Percentiles rank a stretch among this genome's conserved stretches.
These are phyloP conservation scores for Tenebrio molitor DNA, from an alignment of 1,140 invertebrate species.

Conservation along the genomic window DNA sequence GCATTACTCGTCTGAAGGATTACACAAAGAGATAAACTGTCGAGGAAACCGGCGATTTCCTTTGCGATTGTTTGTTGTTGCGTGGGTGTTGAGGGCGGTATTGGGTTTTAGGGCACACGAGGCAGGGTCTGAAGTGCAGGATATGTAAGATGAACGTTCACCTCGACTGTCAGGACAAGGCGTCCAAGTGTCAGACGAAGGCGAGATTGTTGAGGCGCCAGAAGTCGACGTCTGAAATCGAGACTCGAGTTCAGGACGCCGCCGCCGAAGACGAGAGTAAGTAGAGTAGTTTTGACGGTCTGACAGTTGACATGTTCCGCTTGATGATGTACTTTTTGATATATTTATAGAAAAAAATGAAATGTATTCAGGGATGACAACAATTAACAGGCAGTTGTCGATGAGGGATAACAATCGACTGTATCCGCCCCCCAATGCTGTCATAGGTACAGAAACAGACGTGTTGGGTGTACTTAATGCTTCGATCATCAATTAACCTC, in stretches of 20 bases:
- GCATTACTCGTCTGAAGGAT: no score
- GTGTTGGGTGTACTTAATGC: slow-evolving; percentile 32
- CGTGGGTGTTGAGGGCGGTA: no score
- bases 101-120: slow-evolving; percentile 93
- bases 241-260: slow-evolving; percentile 73
- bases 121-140: slow-evolving; percentile 91
- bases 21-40: no score
- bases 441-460: slow-evolving; percentile 44
- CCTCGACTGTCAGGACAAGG: slow-evolving; percentile 87
- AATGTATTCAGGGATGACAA: slow-evolving; percentile 62
- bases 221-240: slow-evolving; percentile 86
- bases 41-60: no score
- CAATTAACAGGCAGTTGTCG: slow-evolving; percentile 64
- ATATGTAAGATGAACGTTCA: slow-evolving; percentile 94
- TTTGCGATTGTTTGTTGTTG: no score
- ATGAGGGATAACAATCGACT: slow-evolving; percentile 57
- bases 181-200: slow-evolving; percentile 85
- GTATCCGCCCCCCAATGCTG: slow-evolving; percentile 46
- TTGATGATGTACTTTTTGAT: slow-evolving; percentile 31
- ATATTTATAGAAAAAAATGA: slow-evolving; percentile 56
- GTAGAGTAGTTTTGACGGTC: no score
- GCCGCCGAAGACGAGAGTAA: slow-evolving; percentile 81
- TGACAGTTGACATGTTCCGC: no score
- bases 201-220: slow-evolving; percentile 86
- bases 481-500: slow-evolving; percentile 25